These are phyloP conservation scores for Phania funesta DNA, from an alignment of 2,888 invertebrate species.

Conservation along the genomic window DNA sequence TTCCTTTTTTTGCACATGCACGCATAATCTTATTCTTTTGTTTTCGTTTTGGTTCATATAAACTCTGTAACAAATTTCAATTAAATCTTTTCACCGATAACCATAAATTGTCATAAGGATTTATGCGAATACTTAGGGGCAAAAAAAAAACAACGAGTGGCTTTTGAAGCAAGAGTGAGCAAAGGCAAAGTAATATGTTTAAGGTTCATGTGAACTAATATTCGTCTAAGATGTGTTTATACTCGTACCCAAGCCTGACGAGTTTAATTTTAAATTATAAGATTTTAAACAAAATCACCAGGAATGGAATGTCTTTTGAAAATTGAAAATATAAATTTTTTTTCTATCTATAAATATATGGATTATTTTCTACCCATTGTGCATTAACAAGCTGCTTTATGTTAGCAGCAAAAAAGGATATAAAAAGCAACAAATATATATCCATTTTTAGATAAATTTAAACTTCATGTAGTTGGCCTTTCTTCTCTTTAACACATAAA, in stretches of 20 bases:
- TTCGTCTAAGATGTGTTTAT: not conserved
- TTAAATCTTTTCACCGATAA: constrained; percentile 55
- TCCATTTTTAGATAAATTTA: constrained; percentile 46
- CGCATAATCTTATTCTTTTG: not conserved
- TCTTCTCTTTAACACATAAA: constrained; percentile 30
- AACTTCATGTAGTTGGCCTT: constrained; percentile 5
- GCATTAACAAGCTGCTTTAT: not conserved
- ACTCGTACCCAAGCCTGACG: not conserved
- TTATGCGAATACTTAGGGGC: constrained; percentile 40
- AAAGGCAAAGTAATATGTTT: not conserved
- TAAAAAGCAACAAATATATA: not conserved
- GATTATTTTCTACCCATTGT: not conserved
- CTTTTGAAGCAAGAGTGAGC: not conserved
- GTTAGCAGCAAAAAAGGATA: not conserved
- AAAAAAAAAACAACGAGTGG: constrained; percentile 14
- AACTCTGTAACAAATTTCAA: constrained; percentile 55
- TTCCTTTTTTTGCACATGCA: not conserved
- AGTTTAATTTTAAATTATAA: not conserved
- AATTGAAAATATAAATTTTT: not conserved
- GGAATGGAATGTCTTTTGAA: not conserved
- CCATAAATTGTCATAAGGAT: constrained; percentile 49
- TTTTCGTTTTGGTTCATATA: constrained; percentile 32
- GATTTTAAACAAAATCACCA: not conserved
- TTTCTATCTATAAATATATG: not conserved
- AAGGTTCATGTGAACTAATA: not conserved